Conservation (phyloP, 2,797 vertebrate genomes). For the Holocentrus rufus region DNA sequence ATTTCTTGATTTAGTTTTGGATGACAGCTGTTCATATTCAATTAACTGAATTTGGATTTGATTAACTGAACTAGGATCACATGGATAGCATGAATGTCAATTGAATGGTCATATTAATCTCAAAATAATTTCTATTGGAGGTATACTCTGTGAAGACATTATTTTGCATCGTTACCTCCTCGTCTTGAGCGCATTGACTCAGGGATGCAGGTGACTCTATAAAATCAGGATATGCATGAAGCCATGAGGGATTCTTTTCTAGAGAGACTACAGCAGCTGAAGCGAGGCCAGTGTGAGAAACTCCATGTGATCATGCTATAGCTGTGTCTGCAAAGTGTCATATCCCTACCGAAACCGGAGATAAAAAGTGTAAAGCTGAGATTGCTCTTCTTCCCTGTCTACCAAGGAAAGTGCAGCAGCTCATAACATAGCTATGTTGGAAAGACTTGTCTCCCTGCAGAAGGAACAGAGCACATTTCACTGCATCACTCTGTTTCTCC, state of each 20-base stretch:
- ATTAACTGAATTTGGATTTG: too few species aligned
- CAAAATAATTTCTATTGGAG: too few species aligned
- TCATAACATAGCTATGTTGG: constrained; percentile 33
- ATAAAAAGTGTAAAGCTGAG: constrained; percentile 22
- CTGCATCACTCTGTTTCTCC: constrained; percentile 35
- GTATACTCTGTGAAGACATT: neutral
- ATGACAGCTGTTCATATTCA: neutral
- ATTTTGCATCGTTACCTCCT: too few species aligned
- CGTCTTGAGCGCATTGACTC: too few species aligned
- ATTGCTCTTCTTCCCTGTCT: constrained; percentile 9
- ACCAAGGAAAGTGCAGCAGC: constrained; percentile 15
- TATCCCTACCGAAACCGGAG: constrained; percentile 19
- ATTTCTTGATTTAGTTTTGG: too few species aligned
- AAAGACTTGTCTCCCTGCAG: constrained; percentile 35
- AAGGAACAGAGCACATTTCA: constrained; percentile 46
- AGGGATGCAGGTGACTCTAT: too few species aligned
- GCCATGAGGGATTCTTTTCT: neutral
- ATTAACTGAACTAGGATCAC: too few species aligned
- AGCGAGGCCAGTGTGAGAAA: neutral
- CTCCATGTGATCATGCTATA: constrained; percentile 5
- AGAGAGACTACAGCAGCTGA: neutral
- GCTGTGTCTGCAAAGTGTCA: neutral
- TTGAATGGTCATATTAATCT: neutral
- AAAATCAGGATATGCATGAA: too few species aligned
- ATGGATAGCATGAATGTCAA: neutral